Percentiles rank a stretch among this genome's conserved stretches.
Conservation (phyloP, 2,113 vertebrate species). For the Corvus cornix region DNA sequence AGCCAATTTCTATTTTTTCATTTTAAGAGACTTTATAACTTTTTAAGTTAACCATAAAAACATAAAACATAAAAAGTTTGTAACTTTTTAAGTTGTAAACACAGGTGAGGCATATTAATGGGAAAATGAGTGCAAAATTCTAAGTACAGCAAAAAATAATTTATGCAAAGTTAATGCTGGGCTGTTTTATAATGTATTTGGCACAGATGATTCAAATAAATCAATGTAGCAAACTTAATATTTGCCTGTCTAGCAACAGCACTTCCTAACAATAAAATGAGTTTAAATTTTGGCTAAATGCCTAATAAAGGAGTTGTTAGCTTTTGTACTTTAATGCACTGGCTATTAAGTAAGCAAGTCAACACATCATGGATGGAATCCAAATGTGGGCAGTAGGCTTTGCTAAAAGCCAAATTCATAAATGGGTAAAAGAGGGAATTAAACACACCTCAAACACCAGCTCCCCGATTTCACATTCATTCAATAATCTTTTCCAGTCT, state of each 20-base stretch:
- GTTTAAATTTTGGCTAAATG: slow-evolving; percentile 34
- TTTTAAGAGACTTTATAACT: neutral
- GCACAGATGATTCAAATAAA: slow-evolving; percentile 27
- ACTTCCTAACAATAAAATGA: slow-evolving; percentile 17
- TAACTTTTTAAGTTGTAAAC: neutral
- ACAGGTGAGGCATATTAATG: neutral
- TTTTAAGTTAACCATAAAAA: neutral
- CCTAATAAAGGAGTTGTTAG: slow-evolving; percentile 40
- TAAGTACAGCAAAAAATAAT: neutral
- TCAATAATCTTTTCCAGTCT: slow-evolving; percentile 3
- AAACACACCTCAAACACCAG: neutral
- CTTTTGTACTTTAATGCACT: slow-evolving; percentile 46
- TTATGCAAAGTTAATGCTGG: slow-evolving; percentile 1
- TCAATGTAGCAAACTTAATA: slow-evolving; percentile 36
- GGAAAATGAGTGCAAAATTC: neutral
- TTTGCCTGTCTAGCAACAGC: slow-evolving; percentile 7
- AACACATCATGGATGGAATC: neutral
- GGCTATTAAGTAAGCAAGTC: slow-evolving; percentile 48
- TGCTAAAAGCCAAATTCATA: neutral
- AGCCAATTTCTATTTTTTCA: neutral
- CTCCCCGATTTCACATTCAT: neutral
- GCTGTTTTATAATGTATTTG: neutral
- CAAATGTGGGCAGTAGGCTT: neutral
- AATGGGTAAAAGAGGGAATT: neutral
- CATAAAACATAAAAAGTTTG: neutral